phyloP scores from a whole-genome alignment of 2,113 vertebrate species.

The Leuciscus idus region DNA sequence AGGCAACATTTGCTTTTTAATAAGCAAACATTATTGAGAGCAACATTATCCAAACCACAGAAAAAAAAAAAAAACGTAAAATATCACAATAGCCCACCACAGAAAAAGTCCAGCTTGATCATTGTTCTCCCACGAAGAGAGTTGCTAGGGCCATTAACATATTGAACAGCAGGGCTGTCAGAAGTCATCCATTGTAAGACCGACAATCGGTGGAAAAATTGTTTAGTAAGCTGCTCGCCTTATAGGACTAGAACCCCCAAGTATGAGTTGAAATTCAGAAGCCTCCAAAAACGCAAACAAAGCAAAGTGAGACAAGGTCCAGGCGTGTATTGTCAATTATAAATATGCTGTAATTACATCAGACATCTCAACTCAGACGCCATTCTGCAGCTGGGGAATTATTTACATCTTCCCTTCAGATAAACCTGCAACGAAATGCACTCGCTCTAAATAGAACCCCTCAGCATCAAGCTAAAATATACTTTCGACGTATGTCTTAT shows the following conservation, averaged over 20 bases:
- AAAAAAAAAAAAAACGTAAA: not conserved
- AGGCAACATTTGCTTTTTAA: not conserved
- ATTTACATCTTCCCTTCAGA: constrained; percentile 8
- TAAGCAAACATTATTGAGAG: not conserved
- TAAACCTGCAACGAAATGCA: not conserved
- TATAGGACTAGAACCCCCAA: constrained; percentile 3
- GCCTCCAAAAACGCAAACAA: constrained; percentile 24
- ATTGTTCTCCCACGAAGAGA: not conserved
- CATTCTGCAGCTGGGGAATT: not conserved
- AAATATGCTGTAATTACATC: constrained; percentile 3
- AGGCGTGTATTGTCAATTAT: not conserved
- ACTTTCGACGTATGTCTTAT: not conserved
- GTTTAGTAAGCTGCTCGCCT: not conserved
- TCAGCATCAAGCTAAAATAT: not conserved
- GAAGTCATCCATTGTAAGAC: not conserved
- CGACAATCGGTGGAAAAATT: not conserved
- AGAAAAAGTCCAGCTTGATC: not conserved
- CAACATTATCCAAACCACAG: not conserved
- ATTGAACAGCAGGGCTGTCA: not conserved
- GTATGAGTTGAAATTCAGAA: constrained; percentile 1
- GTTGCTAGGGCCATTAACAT: not conserved
- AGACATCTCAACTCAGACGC: constrained; percentile 8
- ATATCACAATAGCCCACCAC: not conserved
- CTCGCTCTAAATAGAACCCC: not conserved
- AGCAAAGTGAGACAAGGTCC: not conserved